Evolutionary conservation across 2,113 vertebrate genomes (phyloP), one percentile per base, ranked within the genome.

Genomic region (Limnothrissa miodon): DNA sequence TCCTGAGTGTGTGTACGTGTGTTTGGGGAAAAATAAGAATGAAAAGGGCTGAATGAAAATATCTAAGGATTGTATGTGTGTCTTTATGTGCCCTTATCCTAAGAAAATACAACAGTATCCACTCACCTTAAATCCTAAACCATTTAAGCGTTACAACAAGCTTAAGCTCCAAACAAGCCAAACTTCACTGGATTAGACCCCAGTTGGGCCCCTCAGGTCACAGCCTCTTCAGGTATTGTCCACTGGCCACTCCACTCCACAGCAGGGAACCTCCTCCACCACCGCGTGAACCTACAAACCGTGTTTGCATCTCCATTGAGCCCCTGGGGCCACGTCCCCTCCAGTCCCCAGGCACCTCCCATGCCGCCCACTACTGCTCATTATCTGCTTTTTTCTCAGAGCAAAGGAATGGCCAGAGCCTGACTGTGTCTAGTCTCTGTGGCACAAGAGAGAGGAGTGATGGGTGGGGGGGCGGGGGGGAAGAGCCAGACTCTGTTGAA

Each of bases 51-150:
- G 33, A 62, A 80, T 79, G 78, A 6, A 85, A 84, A 42, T 59
- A 84, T 86, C 23, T 81, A 86, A 56, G 21, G 46, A 0, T 84
- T 66, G 59, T 66, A 25, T 62, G n/a, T 66, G 59, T 66, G 59
- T 66, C 9, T 66, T 10, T 66, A 8, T 66, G 25, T 33, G 8
- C n/a, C n/a, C n/a, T 42, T 5, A 36, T 36, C 17, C 29, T 2
- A 74, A 36, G 29, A 13, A 10, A 74, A 74, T 74, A 74, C 29
- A 8, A 66, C 13, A 17, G 10, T 74, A 74, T 74, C 66, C 62
- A 33, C 15, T 70, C 62, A 70, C 10, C 29, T 19, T 19, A 4
- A 66, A 66, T 15, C 66, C 66, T 17, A 5, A 74, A 74, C 1
- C 29, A 74, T 36, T 39, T 74, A 74, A 74, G 66, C 19, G 29